phyloP scores from a whole-genome alignment of 92 coral and sea anemone species.

The Desmophyllum pertusum region DNA sequence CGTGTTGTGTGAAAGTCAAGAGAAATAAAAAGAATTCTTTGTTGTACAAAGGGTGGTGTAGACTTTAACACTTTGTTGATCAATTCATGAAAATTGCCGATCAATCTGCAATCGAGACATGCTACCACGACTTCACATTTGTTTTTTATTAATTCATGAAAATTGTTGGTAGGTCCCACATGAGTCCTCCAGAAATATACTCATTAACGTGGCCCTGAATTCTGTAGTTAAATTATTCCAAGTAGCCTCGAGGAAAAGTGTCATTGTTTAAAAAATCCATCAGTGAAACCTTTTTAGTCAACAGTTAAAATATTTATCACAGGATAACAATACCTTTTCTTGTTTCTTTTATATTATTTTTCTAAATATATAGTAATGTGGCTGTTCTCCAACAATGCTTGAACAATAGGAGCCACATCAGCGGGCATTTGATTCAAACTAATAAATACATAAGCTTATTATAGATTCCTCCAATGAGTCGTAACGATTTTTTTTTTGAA shows the following conservation, averaged over 20 bases:
- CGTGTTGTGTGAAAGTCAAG: not conserved
- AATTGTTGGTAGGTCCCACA: not conserved
- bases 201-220: not conserved
- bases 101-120: not conserved
- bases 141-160: not conserved
- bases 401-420: not conserved
- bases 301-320: constrained; percentile 25
- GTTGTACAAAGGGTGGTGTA: not conserved
- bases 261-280: not conserved
- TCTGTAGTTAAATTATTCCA: not conserved
- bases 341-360: not conserved
- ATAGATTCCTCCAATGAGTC: not conserved
- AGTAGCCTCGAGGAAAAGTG: not conserved
- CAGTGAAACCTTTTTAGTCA: not conserved
- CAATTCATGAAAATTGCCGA: not conserved
- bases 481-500: not conserved
- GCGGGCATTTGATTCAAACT: not conserved
- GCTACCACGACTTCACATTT: not conserved
- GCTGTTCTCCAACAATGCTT: not conserved
- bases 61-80: not conserved
- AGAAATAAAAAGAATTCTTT: not conserved
- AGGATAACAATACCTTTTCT: constrained; percentile 6
- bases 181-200: not conserved
- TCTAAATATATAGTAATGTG: not conserved
- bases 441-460: not conserved